Evolutionary conservation across 2,888 invertebrate species (phyloP), one percentile per base, ranked within the genome.

Genomic region (Drosophila meridiana): DNA sequence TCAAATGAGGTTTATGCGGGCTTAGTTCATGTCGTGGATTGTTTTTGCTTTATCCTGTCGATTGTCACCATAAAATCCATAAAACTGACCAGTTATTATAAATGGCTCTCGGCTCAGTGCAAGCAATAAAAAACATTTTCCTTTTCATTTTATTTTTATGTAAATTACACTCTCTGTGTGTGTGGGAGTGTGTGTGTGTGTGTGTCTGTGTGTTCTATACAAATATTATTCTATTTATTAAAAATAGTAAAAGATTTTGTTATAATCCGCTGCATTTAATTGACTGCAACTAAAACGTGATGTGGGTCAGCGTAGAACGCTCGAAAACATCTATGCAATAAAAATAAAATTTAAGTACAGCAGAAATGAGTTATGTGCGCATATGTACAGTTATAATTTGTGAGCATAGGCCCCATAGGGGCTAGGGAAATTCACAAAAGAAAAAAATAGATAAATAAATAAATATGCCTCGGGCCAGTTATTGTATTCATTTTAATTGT

Each of bases 141-240:
- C 30, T n/a, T 60, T 40, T 14, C n/a, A 75, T 78, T 32, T 34
- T n/a, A 50, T 34, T 34, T 52, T 20, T 52, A 60, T 76, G 65
- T 47, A 52, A 67, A 70, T 60, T 45, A 43, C 2, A 42, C 7
- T 28, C 20, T 28, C 30, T 30, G 30, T 69, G 73, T 62, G 61
- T 20, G 20, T 50, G 34, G 26, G 28, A 63, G 42, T 28, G 34
- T 69, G 76, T 67, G 61, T 61, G 13, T 20, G 30, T 52, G 36
- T 34, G 20, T 64, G 43, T 55, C 32, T 38, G 34, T 56, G 43
- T 53, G 38, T 72, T 59, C 67, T 79, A 77, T 81, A 73, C 70
- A 88, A 85, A 85, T 85, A 72, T 85, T 87, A 83, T 79, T 62
- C 65, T 78, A 88, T 83, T 88, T 82, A 85, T 86, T 75, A 83